phyloP scores from a whole-genome alignment of 2,888 invertebrate species.

The Rotaria socialis region DNA sequence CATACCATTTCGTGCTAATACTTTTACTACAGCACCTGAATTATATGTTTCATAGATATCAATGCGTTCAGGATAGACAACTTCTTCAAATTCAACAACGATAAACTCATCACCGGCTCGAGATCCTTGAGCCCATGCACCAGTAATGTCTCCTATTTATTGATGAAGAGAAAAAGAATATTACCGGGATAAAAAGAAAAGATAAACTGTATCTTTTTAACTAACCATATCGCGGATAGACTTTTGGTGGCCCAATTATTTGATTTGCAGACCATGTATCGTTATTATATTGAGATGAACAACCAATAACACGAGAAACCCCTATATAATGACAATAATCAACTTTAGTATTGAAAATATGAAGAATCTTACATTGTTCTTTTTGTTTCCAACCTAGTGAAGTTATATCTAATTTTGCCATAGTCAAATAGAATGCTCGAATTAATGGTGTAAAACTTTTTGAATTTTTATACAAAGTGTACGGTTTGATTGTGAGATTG shows the following conservation, averaged over 20 bases:
- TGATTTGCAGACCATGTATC: not conserved
- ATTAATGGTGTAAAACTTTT: too few species aligned
- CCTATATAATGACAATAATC: not conserved
- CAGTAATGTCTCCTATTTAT: constrained; percentile 48
- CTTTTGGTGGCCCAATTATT: not conserved
- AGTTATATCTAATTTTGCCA: not conserved
- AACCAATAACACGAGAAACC: not conserved
- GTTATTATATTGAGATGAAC: not conserved
- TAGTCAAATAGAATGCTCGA: too few species aligned
- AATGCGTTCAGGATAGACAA: constrained; percentile 47
- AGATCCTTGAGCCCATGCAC: constrained; percentile 51
- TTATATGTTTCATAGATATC: constrained; percentile 49
- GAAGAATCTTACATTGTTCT: not conserved
- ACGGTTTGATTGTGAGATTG: not conserved
- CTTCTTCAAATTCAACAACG: constrained; percentile 49
- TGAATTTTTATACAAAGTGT: too few species aligned
- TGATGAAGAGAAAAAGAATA: not conserved
- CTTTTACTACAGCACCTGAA: constrained; percentile 47
- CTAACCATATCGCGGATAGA: constrained; percentile 52
- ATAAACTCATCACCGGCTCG: constrained; percentile 50
- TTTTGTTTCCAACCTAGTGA: not conserved
- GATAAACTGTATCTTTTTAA: too few species aligned
- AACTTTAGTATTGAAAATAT: not conserved
- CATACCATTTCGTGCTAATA: not conserved
- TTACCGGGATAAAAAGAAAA: too few species aligned